Percentiles rank a stretch among this genome's conserved stretches.
Evolutionary conservation across 1,140 invertebrate genomes (phyloP).

Genomic region (Ptiloglossa arizonensis): DNA sequence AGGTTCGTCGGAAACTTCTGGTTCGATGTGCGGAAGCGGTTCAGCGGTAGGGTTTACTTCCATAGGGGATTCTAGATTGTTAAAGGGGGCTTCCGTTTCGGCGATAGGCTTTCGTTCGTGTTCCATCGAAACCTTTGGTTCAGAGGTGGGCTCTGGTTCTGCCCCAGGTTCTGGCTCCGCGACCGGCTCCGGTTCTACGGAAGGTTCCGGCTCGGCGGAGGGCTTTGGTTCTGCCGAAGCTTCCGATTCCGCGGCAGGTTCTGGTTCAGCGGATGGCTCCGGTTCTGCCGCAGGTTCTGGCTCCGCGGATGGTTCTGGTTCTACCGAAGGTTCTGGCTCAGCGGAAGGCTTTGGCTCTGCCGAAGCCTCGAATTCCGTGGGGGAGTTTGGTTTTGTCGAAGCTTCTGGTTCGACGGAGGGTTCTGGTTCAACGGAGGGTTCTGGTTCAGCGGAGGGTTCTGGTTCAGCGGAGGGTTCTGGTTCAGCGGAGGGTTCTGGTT

Average conservation of each 20-base stretch:
- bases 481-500: constrained; percentile 67
- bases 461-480: constrained; percentile 55
- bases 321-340: constrained; percentile 59
- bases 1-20: not conserved
- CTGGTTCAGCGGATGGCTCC: constrained; percentile 65
- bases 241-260: constrained; percentile 62
- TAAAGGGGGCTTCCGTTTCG: constrained; percentile 56
- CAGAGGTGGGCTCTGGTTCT: constrained; percentile 51
- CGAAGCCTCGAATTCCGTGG: constrained; percentile 65
- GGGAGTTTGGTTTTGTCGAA: constrained; percentile 35
- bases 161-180: constrained; percentile 42
- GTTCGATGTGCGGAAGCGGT: not conserved
- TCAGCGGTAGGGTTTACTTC: constrained; percentile 55
- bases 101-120: not conserved
- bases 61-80: constrained; percentile 48
- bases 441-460: constrained; percentile 57
- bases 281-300: constrained; percentile 58
- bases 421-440: constrained; percentile 60
- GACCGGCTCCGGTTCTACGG: constrained; percentile 26
- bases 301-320: constrained; percentile 63
- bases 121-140: not conserved
- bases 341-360: constrained; percentile 46
- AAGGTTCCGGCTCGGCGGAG: constrained; percentile 66
- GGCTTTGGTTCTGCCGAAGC: constrained; percentile 67
- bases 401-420: constrained; percentile 60